phyloP scores from a whole-genome alignment of 2,113 vertebrate genomes.

The Rhabdornis inornatus region DNA sequence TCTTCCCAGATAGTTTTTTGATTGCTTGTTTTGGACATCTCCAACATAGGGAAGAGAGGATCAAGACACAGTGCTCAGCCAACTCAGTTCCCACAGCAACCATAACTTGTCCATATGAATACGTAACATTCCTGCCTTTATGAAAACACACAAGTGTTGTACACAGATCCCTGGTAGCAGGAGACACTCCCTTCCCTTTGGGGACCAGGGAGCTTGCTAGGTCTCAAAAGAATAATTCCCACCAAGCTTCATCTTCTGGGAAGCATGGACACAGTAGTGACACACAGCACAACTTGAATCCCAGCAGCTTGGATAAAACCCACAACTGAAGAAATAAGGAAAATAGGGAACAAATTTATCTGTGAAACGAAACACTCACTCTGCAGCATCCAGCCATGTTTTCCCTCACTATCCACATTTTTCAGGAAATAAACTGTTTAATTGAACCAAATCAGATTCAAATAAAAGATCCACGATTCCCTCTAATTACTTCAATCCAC shows the following conservation, averaged over 20 bases:
- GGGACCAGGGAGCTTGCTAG: neutral
- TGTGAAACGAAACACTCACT: rapidly evolving
- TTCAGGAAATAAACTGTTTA: neutral
- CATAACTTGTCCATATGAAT: slow-evolving; percentile 42
- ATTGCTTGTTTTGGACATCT: neutral
- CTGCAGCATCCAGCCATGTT: neutral
- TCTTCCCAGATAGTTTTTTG: neutral
- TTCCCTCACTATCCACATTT: neutral
- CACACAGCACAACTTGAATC: neutral
- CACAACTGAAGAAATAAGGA: neutral
- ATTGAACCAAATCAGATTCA: neutral
- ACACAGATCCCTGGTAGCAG: neutral
- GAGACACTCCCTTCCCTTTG: neutral
- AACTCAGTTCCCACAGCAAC: slow-evolving; percentile 67
- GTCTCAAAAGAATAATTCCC: neutral
- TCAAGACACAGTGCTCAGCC: slow-evolving; percentile 20
- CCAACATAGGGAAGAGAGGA: neutral
- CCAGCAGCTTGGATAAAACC: neutral
- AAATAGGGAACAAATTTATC: neutral
- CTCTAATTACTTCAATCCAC: neutral
- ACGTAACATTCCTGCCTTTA: neutral
- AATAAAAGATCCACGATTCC: neutral
- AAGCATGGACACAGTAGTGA: rapidly evolving
- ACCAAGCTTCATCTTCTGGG: neutral
- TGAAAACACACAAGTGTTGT: neutral